Conservation (phyloP, 1,140 invertebrate species). For the Apis florea region DNA sequence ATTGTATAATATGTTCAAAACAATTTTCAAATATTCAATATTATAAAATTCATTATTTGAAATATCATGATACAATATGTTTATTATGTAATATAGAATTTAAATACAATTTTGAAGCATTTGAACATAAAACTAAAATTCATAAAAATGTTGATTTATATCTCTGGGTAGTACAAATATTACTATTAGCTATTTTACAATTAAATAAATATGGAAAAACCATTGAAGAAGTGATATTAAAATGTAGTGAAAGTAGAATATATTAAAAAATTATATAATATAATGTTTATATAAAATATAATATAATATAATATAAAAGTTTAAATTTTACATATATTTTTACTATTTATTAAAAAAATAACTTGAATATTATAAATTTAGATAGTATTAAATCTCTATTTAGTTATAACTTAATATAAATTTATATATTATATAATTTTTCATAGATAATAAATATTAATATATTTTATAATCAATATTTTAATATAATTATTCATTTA, state of each 20-base stretch:
- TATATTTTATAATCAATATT: too few species aligned
- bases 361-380: not conserved
- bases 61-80: constrained; percentile 13
- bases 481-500: not conserved
- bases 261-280: not conserved
- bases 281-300: too few species aligned
- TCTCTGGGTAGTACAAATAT: constrained; percentile 15
- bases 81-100: constrained; percentile 28
- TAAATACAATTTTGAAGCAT: constrained; percentile 12
- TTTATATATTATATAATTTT: not conserved
- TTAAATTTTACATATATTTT: too few species aligned
- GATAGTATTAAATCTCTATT: not conserved
- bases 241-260: not conserved
- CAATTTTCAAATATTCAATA: not conserved
- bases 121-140: constrained; percentile 32
- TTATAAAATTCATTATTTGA: constrained; percentile 18
- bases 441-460: not conserved
- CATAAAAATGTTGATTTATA: not conserved
- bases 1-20: not conserved
- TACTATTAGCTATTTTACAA: not conserved
- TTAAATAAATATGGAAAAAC: not conserved
- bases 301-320: not conserved
- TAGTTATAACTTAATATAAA: not conserved
- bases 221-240: constrained; percentile 13
- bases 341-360: too few species aligned